phyloP scores from a whole-genome alignment of 2,113 vertebrate genomes.

The Gavialis gangeticus region DNA sequence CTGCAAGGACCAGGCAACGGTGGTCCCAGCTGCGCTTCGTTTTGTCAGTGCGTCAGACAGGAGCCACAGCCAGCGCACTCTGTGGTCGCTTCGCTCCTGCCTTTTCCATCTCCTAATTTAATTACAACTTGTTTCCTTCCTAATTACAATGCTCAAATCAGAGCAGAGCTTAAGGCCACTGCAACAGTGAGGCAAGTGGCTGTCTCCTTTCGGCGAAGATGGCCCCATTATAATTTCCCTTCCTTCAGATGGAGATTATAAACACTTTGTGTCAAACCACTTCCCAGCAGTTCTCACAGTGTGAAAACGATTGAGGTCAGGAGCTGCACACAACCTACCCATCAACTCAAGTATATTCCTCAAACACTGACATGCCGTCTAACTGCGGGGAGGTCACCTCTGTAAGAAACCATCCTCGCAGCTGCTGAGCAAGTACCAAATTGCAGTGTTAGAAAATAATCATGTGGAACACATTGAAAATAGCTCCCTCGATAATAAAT shows the following conservation, averaged over 20 bases:
- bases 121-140: conserved; percentile 35
- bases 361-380: conserved; percentile 73
- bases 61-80: neutral
- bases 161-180: conserved; percentile 60
- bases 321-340: conserved; percentile 80
- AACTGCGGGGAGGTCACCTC: conserved; percentile 80
- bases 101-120: conserved; percentile 36
- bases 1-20: neutral
- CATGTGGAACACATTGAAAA: conserved; percentile 44
- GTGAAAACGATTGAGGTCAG: conserved; percentile 81
- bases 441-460: conserved; percentile 71
- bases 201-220: conserved; percentile 31
- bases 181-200: conserved; percentile 23
- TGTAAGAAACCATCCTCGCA: conserved; percentile 72
- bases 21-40: neutral
- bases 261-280: conserved; percentile 76
- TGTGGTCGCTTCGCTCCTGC: neutral
- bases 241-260: conserved; percentile 67
- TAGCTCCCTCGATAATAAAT: conserved; percentile 58
- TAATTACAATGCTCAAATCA: conserved; percentile 57
- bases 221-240: conserved; percentile 44
- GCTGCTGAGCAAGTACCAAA: conserved; percentile 68
- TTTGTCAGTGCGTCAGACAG: neutral
- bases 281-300: conserved; percentile 69
- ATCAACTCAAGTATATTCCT: conserved; percentile 76